phyloP scores from a whole-genome alignment of 2,888 invertebrate species.

The Tricholauxania praeusta region DNA sequence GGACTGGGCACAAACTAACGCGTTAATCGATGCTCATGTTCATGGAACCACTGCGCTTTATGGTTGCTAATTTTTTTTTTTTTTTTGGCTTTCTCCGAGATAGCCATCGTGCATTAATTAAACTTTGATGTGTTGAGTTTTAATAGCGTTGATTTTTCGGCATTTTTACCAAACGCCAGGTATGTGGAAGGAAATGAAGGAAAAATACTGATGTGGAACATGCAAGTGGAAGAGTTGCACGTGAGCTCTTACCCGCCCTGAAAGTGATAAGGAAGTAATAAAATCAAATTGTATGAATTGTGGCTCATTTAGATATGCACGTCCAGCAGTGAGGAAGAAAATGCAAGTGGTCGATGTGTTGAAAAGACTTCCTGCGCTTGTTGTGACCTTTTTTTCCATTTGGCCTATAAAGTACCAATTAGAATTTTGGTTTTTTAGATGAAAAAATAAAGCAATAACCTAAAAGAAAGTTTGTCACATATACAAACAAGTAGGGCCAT shows the following conservation, averaged over 20 bases:
- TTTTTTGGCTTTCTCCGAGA: background rate
- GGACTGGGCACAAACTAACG: conserved; percentile 42
- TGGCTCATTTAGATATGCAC: conserved; percentile 7
- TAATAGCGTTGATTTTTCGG: too few relatives aligned
- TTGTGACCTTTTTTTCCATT: too few relatives aligned
- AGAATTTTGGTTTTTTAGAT: too few relatives aligned
- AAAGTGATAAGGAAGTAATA: conserved; percentile 20
- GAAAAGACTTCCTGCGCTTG: too few relatives aligned
- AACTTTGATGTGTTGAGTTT: background rate
- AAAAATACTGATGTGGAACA: background rate
- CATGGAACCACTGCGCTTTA: conserved; percentile 59
- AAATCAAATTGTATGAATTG: conserved; percentile 20
- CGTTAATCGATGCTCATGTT: conserved; percentile 28
- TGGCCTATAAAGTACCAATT: too few relatives aligned
- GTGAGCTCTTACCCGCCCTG: background rate
- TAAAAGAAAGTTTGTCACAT: too few relatives aligned
- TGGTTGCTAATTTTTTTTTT: conserved; percentile 36
- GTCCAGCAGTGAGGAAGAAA: too few relatives aligned
- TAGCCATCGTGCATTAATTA: conserved; percentile 19
- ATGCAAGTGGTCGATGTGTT: too few relatives aligned
- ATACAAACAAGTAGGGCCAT: too few relatives aligned
- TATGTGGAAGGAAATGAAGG: too few relatives aligned
- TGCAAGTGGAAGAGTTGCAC: background rate
- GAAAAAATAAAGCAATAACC: too few relatives aligned
- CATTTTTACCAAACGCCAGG: too few relatives aligned